These are phyloP conservation scores for Tribolium castaneum DNA, from an alignment of 1,140 invertebrate species.

Conservation along the genomic window DNA sequence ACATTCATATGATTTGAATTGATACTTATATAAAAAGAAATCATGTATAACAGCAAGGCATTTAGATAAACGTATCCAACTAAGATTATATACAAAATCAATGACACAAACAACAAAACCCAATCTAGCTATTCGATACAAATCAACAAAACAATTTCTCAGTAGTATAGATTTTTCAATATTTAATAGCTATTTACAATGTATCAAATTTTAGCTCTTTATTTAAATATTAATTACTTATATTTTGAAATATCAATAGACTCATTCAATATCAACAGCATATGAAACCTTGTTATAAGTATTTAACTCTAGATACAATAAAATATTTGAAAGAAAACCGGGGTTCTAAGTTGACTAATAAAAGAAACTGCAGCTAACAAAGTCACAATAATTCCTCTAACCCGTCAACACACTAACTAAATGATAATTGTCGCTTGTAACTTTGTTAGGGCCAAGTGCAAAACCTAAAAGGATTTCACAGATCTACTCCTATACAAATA, in stretches of 20 bases:
- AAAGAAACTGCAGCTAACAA: slow-evolving; percentile 29
- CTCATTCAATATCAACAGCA: slow-evolving; percentile 57
- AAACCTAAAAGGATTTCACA: slow-evolving; percentile 43
- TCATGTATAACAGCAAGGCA: slow-evolving; percentile 52
- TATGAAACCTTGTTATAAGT: slow-evolving; percentile 53
- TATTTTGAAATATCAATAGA: slow-evolving; percentile 58
- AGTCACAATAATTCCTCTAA: background rate
- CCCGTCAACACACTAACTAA: slow-evolving; percentile 3
- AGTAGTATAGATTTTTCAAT: slow-evolving; percentile 49
- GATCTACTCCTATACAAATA: slow-evolving; percentile 43
- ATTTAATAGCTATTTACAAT: slow-evolving; percentile 59
- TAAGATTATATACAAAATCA: slow-evolving; percentile 43
- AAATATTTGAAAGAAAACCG: slow-evolving; percentile 36
- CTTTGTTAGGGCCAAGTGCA: slow-evolving; percentile 41
- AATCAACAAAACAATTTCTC: slow-evolving; percentile 20
- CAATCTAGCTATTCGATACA: slow-evolving; percentile 37
- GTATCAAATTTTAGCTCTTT: slow-evolving; percentile 59
- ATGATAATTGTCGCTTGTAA: background rate
- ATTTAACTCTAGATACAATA: slow-evolving; percentile 40
- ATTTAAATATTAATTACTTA: slow-evolving; percentile 55
- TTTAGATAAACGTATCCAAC: slow-evolving; percentile 48
- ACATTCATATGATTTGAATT: slow-evolving; percentile 52
- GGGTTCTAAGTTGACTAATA: background rate
- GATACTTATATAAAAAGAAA: slow-evolving; percentile 48
- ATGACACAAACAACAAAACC: slow-evolving; percentile 46